Conservation (phyloP, 2,888 invertebrate genomes). For the Cactoblastis cactorum region DNA sequence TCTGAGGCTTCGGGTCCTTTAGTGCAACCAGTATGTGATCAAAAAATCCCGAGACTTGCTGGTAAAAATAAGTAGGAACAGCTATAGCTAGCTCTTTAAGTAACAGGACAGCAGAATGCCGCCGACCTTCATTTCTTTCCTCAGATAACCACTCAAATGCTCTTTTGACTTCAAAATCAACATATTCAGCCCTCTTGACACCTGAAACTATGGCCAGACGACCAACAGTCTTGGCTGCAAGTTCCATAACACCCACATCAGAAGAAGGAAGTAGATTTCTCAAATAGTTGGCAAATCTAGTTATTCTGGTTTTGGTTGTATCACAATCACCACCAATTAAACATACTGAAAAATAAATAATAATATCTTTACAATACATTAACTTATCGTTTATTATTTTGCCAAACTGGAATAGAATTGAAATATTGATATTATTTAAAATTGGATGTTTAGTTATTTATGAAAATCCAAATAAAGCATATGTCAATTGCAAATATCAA, state of each 20-base stretch:
- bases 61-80: slow-evolving; percentile 98
- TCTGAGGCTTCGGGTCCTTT: slow-evolving; percentile 93
- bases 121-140: slow-evolving; percentile 93
- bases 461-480: too few species aligned
- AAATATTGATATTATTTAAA: too few species aligned
- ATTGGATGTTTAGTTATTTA: too few species aligned
- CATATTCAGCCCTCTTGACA: slow-evolving; percentile 96
- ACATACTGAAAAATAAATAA: slow-evolving; percentile 83
- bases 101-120: slow-evolving; percentile 95
- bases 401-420: too few species aligned
- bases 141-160: slow-evolving; percentile 97
- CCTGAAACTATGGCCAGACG: slow-evolving; percentile 94
- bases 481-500: too few species aligned
- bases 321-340: slow-evolving; percentile 96
- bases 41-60: slow-evolving; percentile 95
- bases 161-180: slow-evolving; percentile 98
- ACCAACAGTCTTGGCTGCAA: slow-evolving; percentile 97
- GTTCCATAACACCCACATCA: slow-evolving; percentile 96
- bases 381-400: too few species aligned
- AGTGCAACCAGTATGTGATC: slow-evolving; percentile 95
- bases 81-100: slow-evolving; percentile 95
- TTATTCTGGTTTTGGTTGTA: slow-evolving; percentile 92
- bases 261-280: slow-evolving; percentile 93
- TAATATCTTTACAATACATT: too few species aligned
- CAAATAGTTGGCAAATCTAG: slow-evolving; percentile 95